These are phyloP conservation scores for Apteryx mantelli DNA, from an alignment of 2,113 vertebrate species.

Conservation along the genomic window DNA sequence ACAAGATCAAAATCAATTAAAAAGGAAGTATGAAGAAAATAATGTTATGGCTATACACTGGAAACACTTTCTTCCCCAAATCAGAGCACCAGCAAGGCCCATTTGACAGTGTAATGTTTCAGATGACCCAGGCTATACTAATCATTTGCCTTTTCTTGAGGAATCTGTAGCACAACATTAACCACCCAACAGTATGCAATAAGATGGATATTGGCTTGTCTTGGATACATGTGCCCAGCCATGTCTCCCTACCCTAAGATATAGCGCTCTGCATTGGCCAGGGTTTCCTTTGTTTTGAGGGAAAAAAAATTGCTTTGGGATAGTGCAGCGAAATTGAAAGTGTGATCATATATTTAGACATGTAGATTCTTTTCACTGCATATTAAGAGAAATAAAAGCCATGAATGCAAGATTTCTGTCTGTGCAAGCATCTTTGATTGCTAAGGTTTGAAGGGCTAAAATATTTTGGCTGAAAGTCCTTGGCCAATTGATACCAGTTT, in stretches of 20 bases:
- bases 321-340: not conserved
- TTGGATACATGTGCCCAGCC: not conserved
- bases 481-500: not conserved
- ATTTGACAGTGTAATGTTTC: not conserved
- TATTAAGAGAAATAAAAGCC: not conserved
- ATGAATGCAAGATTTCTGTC: not conserved
- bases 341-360: not conserved
- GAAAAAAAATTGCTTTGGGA: not conserved
- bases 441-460: not conserved
- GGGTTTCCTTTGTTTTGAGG: not conserved
- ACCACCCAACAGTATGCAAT: not conserved
- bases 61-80: not conserved
- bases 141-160: not conserved
- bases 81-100: not conserved
- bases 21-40: not conserved
- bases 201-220: not conserved
- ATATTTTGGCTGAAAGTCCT: not conserved
- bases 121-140: not conserved
- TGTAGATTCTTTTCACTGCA: not conserved
- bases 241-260: not conserved
- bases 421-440: not conserved
- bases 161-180: not conserved
- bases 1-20: not conserved
- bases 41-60: not conserved
- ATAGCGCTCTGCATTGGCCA: not conserved